phyloP scores from a whole-genome alignment of 2,797 vertebrate species.

The Zalophus californianus region DNA sequence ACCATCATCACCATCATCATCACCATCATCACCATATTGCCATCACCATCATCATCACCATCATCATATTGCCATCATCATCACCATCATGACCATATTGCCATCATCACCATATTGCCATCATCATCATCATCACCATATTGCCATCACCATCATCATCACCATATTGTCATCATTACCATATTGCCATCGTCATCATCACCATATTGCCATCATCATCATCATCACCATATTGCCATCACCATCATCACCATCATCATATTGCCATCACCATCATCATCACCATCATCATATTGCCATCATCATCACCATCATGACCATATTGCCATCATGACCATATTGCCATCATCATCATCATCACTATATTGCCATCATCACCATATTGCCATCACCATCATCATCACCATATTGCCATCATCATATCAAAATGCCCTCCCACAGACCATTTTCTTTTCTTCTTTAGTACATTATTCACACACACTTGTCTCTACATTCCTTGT shows the following conservation, averaged over 20 bases:
- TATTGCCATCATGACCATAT: too few species aligned
- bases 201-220: too few species aligned
- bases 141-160: background rate
- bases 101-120: too few species aligned
- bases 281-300: too few species aligned
- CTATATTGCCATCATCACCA: background rate
- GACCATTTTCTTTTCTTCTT: background rate
- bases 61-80: too few species aligned
- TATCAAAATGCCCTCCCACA: background rate
- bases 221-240: too few species aligned
- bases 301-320: too few species aligned
- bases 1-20: background rate
- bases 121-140: too few species aligned
- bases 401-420: too few species aligned
- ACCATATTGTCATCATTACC: background rate
- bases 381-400: background rate
- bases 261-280: background rate
- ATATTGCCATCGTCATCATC: background rate
- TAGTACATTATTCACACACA: background rate
- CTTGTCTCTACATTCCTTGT: background rate
- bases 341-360: too few species aligned
- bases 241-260: rapidly evolving
- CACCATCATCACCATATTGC: too few species aligned
- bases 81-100: too few species aligned
- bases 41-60: background rate